Evolutionary conservation across 2,888 invertebrate species (phyloP).

Genomic region (Spatulosminthurus flaviceps): DNA sequence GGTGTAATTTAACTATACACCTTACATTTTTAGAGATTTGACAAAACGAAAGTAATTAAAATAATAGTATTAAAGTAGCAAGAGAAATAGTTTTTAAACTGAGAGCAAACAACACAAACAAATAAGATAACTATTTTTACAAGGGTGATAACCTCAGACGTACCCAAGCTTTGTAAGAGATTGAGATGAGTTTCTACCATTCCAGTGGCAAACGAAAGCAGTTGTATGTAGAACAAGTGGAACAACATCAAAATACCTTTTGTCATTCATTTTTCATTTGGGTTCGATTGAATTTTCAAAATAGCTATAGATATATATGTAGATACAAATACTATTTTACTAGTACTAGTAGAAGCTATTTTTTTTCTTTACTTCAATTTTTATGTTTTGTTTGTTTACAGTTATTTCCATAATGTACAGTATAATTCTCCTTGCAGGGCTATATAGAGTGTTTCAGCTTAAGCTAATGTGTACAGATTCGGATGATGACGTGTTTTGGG

Average conservation of each 20-base stretch:
- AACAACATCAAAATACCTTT: slow-evolving; percentile 18
- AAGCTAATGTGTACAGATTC: too few relatives aligned
- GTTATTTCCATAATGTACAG: too few relatives aligned
- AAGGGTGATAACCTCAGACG: slow-evolving; percentile 64
- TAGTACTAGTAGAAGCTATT: too few relatives aligned
- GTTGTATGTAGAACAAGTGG: slow-evolving; percentile 10
- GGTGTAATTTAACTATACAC: neutral
- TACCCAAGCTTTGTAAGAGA: slow-evolving; percentile 86
- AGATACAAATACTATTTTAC: too few relatives aligned
- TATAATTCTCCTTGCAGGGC: too few relatives aligned
- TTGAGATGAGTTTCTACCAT: slow-evolving; percentile 76
- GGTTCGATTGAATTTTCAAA: too few relatives aligned
- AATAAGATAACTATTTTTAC: neutral
- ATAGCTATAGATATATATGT: too few relatives aligned
- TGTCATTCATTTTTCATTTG: neutral
- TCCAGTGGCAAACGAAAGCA: slow-evolving; percentile 24
- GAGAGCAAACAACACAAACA: neutral
- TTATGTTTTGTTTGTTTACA: neutral
- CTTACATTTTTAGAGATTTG: too few relatives aligned
- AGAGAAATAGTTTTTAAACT: neutral
- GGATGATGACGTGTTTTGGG: too few relatives aligned
- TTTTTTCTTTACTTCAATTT: neutral
- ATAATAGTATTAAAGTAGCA: neutral
- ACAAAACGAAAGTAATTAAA: neutral
- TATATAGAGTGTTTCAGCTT: neutral